These are phyloP conservation scores for Galleria mellonella DNA, from an alignment of 1,140 invertebrate species.

Conservation along the genomic window DNA sequence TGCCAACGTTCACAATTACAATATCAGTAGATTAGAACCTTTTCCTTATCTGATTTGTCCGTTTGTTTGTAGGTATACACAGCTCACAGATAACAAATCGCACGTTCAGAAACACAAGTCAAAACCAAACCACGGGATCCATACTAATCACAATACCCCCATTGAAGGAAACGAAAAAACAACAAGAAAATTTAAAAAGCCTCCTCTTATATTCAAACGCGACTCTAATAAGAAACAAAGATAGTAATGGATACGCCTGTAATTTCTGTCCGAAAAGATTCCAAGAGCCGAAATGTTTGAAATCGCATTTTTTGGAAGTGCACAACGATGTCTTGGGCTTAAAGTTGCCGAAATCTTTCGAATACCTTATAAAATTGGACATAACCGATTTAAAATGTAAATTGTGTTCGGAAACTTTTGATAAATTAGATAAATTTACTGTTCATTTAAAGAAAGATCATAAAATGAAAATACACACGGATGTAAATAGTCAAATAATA, in stretches of 20 bases:
- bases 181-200: constrained; percentile 31
- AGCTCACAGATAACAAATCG: neutral
- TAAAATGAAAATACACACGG: constrained; percentile 27
- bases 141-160: neutral
- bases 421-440: constrained; percentile 32
- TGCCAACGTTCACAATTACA: too few relatives aligned
- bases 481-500: constrained; percentile 35
- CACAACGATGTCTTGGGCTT: constrained; percentile 41
- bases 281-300: constrained; percentile 29
- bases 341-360: constrained; percentile 25
- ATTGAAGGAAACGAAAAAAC: constrained; percentile 27
- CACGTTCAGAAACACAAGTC: constrained; percentile 14
- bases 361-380: constrained; percentile 47
- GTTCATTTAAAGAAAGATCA: constrained; percentile 35
- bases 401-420: constrained; percentile 26
- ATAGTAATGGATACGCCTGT: constrained; percentile 43
- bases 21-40: neutral
- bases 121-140: constrained; percentile 8
- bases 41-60: constrained; percentile 15
- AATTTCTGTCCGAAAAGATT: constrained; percentile 39
- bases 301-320: constrained; percentile 44
- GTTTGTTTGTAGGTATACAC: constrained; percentile 38
- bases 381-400: constrained; percentile 39
- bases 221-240: constrained; percentile 38
- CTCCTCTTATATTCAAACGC: constrained; percentile 50